These are phyloP conservation scores for Apodemus agrarius DNA, from an alignment of 2,797 vertebrate genomes.

Conservation along the genomic window DNA sequence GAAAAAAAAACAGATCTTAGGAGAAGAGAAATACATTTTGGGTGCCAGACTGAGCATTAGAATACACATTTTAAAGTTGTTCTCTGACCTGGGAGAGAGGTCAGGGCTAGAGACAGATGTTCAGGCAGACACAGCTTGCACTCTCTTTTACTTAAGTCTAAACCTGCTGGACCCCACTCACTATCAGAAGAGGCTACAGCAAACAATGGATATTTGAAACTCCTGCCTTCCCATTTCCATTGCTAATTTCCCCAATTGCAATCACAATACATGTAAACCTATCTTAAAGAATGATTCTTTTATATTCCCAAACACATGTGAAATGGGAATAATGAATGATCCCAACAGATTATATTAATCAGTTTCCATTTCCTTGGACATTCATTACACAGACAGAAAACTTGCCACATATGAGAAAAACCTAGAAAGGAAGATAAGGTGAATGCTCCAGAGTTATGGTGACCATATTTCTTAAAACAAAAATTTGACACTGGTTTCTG, in stretches of 20 bases:
- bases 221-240: background rate
- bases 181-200: background rate
- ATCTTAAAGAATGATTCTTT: slow-evolving; percentile 41
- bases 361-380: slow-evolving; percentile 43
- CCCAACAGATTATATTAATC: slow-evolving; percentile 29
- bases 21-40: slow-evolving; percentile 13
- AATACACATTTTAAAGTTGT: slow-evolving; percentile 41
- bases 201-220: slow-evolving; percentile 21
- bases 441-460: slow-evolving; percentile 44
- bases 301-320: slow-evolving; percentile 43
- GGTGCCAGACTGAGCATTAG: background rate
- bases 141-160: background rate
- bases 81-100: background rate
- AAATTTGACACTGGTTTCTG: slow-evolving; percentile 28
- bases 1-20: slow-evolving; percentile 1
- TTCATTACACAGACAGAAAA: slow-evolving; percentile 17
- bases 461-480: slow-evolving; percentile 66
- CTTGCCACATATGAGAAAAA: background rate
- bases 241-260: background rate
- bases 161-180: background rate
- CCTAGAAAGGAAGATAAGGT: slow-evolving; percentile 41
- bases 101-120: slow-evolving; percentile 45
- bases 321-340: slow-evolving; percentile 56
- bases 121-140: background rate
- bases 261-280: background rate